Base-by-base conservation (phyloP, 2,797 vertebrate genomes). In the Hipposideros larvatus region DNA sequence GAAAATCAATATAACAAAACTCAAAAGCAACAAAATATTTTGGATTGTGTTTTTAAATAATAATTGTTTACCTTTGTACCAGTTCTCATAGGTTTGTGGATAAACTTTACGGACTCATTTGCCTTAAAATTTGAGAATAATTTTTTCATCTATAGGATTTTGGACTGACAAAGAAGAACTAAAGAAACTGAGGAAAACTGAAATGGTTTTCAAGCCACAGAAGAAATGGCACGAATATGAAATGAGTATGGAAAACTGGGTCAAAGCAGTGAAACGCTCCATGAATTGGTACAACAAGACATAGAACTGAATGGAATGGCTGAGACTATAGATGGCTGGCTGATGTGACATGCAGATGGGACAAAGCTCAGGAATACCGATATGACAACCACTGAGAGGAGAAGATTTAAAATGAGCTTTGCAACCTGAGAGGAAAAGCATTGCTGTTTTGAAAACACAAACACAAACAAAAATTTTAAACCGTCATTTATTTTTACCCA, bases 101-200 rank as follows among this genome's bases (percentile, higher is more conserved):
- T 85, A 37, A 59, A 77, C 77, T 94, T 94, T 73, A 85, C 70
- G 91, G 96, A 94, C 77, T 97, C 94, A 61, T 90, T 75, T 98
- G 34, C 85, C 53, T 93, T 93, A 93, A 88, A 90, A 85, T 96
- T 95, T 97, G 80, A 98, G 79, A 97, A 41, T 96, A 26, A 86
- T 94, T 31, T 94, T 86, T 97, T 96, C 80, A 53, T 85, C 96
- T 94, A 2, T 98, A 99, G 99, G 99, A 61, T 99, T 99, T 98
- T 99, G 99, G 99, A 98, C 95, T 90, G 99, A 97, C 96, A 99
- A 98, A 86, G 99, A 99, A 24, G 99, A 99, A 91, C 98, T 99
- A 75, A 99, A 99, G 98, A 99, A 98, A 68, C 98, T 99, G 48
- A 99, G 99, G 82, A 94, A 2, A 82, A 98, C 97, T 0, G 99